Evolutionary conservation across 2,113 vertebrate genomes (phyloP), one percentile per base, ranked within the genome.

Genomic region (Bolborhynchus lineola): DNA sequence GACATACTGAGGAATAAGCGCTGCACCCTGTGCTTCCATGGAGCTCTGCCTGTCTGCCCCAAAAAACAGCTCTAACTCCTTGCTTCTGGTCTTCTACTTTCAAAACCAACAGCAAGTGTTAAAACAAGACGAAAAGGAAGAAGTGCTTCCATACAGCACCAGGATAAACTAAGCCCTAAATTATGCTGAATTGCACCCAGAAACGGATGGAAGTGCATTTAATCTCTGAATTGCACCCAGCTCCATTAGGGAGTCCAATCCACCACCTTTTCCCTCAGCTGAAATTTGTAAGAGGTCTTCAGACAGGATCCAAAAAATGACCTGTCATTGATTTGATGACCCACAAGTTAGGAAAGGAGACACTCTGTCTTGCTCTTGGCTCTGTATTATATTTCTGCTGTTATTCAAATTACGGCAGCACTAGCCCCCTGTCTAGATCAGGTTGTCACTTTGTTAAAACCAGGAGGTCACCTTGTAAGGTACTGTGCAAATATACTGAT

Each of bases 141-240:
- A 50, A 60, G 24, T 21, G 6, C 5, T 67, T 87, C 80, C 20
- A 25, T 21, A 33, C 6, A 35, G 15, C 0, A 0, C 2, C 7
- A 53, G 31, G 33, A 50, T 50, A 88, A 77, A 46, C 41, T 50
- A 49, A 91, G 11, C 10, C n/a, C 68, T 69, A 46, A 80, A 57
- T 69, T 62, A 26, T 39, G 10, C 31, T 88, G 44, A 92, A 82
- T 59, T 4, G 0, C 37, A 35, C 25, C 14, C 17, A 82, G 28
- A 81, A 86, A 41, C 6, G 75, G 26, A 42, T 41, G 9, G 33
- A 46, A 70, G 19, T 16, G 5, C 25, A 24, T 60, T 77, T 71
- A 46, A 78, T 63, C 47, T 69, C 13, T 41, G 75, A 26, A 14
- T 25, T 41, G 33, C 26, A 62, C 8, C 39, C 60, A 75, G 18